Conservation (phyloP, 2,113 vertebrate species). For the Hippocampus abdominalis region DNA sequence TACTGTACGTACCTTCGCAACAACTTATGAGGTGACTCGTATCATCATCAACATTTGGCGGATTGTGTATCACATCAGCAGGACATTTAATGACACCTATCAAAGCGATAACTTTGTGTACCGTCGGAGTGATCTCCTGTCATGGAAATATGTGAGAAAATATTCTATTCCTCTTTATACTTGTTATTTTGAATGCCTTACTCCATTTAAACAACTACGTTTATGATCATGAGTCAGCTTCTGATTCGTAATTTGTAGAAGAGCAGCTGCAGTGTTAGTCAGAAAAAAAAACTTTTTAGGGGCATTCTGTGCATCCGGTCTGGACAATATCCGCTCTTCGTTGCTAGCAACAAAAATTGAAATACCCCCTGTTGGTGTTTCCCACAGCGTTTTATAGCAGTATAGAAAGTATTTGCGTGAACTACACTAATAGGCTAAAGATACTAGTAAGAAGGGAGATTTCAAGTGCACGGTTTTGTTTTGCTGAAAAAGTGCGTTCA, state of each 20-base stretch:
- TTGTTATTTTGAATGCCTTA: background rate
- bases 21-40: background rate
- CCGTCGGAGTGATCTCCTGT: too few relatives aligned
- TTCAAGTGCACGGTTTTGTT: background rate
- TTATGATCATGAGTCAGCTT: background rate
- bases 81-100: too few relatives aligned
- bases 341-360: background rate
- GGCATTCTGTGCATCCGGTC: too few relatives aligned
- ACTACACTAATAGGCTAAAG: background rate
- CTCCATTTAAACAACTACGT: background rate
- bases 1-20: background rate
- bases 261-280: background rate
- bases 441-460: background rate
- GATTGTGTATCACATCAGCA: too few relatives aligned
- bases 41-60: too few relatives aligned
- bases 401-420: background rate
- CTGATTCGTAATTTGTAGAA: background rate
- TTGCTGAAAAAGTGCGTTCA: background rate
- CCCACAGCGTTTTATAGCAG: background rate
- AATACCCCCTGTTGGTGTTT: background rate
- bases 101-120: too few relatives aligned
- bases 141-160: too few relatives aligned
- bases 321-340: background rate
- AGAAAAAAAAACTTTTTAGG: background rate
- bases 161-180: background rate